Evolutionary conservation across 1,140 invertebrate species (phyloP), one percentile per base, ranked within the genome.

Genomic region (Nymphalis io): DNA sequence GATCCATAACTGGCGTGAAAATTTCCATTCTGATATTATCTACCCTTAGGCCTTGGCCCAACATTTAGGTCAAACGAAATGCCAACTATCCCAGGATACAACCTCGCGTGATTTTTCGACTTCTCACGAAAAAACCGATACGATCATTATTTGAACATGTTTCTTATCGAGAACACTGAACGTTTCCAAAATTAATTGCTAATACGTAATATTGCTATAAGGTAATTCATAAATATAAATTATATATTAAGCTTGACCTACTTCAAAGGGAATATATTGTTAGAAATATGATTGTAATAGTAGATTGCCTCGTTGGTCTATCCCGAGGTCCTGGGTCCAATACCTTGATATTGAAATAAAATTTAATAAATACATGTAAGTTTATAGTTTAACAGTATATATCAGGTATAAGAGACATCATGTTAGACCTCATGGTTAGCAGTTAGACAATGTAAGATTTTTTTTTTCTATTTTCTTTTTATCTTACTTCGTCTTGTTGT

Each of bases 1-100:
- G 68, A 74, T 66, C 73, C 74, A 68, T 64, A 55, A 58, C 61
- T 69, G 46, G 67, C 65, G 44, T 72, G 68, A 77, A 80, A 82
- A 78, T 70, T 76, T 74, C 65, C 76, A 77, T 74, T 74, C 73
- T 81, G 83, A 87, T 85, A 82, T 77, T 79, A 85, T 85, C 82
- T 77, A 66, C 68, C 61, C 72, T 68, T 40, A 67, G 70, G 42
- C 84, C 83, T 83, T 83, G 84, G 73, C 79, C 80, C 73, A 70
- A 83, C 82, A 85, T 76, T 81, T 73, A 75, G 80, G 73, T 78
- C 79, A 77, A 80, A 83, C 75, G 58, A 77, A 83, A 83, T 78
- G 69, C 74, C 81, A 78, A 74, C 68, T 69, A 57, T 67, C 59
- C 68, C 72, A 63, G 63, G 66, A 72, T 60, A 58, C 21, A 60